These are phyloP conservation scores for Clepsis dumicolana DNA, from an alignment of 2,888 invertebrate species.

Conservation along the genomic window DNA sequence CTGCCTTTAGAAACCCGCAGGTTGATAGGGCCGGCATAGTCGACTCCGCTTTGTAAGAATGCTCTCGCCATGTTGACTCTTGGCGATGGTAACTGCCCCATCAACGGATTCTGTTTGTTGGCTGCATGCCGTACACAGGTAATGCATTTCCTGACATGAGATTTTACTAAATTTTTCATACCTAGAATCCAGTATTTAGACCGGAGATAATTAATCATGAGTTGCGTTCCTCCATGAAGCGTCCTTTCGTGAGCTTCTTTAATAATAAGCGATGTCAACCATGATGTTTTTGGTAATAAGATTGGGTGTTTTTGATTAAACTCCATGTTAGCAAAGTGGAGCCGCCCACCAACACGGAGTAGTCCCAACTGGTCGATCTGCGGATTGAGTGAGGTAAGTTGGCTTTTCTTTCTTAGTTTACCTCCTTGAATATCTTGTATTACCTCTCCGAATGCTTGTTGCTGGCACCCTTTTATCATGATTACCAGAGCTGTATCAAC, in stretches of 20 bases:
- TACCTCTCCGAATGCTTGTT: conserved; percentile 6
- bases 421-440: not conserved
- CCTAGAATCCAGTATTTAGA: not conserved
- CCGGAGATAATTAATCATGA: too few species aligned
- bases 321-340: too few species aligned
- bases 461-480: conserved; percentile 2
- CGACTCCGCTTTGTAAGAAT: conserved; percentile 14
- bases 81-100: conserved; percentile 21
- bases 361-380: too few species aligned
- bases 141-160: not conserved
- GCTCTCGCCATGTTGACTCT: conserved; percentile 13
- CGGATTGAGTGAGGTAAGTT: conserved; percentile 13
- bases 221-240: too few species aligned
- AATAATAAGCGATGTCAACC: too few species aligned
- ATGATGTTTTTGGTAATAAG: too few species aligned
- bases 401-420: conserved; percentile 1
- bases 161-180: not conserved
- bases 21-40: conserved; percentile 30
- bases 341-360: too few species aligned
- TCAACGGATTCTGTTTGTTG: not conserved
- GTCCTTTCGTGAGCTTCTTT: too few species aligned
- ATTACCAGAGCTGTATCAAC: conserved; percentile 11
- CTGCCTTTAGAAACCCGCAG: conserved; percentile 20
- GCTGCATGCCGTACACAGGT: conserved; percentile 16
- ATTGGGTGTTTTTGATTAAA: too few species aligned